Conservation (phyloP, 2,113 vertebrate genomes). For the Columbina picui region DNA sequence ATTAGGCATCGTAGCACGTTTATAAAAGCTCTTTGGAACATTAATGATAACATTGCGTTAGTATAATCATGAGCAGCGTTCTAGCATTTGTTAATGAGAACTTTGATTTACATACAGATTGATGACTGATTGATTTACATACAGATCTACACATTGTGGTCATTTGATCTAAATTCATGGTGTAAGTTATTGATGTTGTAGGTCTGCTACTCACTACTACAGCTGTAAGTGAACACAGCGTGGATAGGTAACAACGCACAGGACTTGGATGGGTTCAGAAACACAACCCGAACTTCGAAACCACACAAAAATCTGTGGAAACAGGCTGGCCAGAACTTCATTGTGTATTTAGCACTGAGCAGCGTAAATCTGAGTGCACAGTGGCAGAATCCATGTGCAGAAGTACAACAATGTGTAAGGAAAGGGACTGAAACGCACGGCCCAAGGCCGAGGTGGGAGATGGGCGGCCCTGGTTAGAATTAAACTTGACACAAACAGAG, state of each 20-base stretch:
- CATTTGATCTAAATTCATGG: background rate
- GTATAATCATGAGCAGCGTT: background rate
- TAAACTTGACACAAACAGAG: background rate
- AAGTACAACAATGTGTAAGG: background rate
- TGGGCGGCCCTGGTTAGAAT: background rate
- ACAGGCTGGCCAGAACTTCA: background rate
- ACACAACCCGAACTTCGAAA: background rate
- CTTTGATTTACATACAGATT: background rate
- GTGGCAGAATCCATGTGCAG: background rate
- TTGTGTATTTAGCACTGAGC: background rate
- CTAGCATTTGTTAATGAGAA: background rate
- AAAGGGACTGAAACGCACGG: background rate
- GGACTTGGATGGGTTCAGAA: background rate
- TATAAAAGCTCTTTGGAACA: background rate
- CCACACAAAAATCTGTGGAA: background rate
- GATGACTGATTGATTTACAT: background rate
- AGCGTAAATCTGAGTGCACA: fast-evolving
- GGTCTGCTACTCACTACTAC: background rate
- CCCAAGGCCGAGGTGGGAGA: background rate
- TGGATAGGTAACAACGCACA: background rate
- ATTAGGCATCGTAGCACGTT: background rate
- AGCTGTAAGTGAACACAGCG: background rate
- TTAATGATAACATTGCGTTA: background rate
- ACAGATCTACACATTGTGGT: background rate
- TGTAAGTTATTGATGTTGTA: background rate